A percentile compares a stretch with the other conserved stretches of the same genome.
phyloP scores from a whole-genome alignment of 2,888 invertebrate genomes.

The Drosophila trichaetosa region DNA sequence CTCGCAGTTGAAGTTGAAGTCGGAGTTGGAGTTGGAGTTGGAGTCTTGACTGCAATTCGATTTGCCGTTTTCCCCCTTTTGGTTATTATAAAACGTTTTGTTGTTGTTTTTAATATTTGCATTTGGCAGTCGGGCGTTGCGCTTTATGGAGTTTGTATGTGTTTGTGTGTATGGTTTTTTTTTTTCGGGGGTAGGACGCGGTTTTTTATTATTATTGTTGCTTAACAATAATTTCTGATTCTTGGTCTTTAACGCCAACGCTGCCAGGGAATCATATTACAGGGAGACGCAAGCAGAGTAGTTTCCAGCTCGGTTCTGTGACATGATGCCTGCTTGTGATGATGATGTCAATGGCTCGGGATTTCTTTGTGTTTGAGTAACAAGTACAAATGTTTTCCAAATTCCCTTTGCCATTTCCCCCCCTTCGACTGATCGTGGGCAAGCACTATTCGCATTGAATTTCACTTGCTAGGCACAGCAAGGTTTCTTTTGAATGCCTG shows the following conservation, averaged over 20 bases:
- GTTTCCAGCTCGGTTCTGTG: constrained; percentile 21
- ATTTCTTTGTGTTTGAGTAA: constrained; percentile 30
- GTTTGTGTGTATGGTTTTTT: constrained; percentile 3
- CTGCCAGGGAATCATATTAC: constrained; percentile 63
- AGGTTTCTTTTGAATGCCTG: constrained; percentile 35
- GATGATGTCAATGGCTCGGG: constrained; percentile 65
- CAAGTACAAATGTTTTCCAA: constrained; percentile 69
- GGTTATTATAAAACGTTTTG: constrained; percentile 74
- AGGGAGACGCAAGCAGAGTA: constrained; percentile 18
- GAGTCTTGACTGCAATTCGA: constrained; percentile 73
- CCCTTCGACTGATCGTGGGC: constrained; percentile 41
- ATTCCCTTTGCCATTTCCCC: constrained; percentile 28
- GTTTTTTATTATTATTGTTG: constrained; percentile 70
- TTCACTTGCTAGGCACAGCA: constrained; percentile 53
- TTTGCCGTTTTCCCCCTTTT: constrained; percentile 76
- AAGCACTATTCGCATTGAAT: constrained; percentile 70
- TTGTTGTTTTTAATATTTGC: constrained; percentile 70
- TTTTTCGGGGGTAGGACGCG: constrained; percentile 63
- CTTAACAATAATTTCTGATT: constrained; percentile 79
- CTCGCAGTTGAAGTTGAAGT: constrained; percentile 4
- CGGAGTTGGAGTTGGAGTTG: constrained; percentile 3
- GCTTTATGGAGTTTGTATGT: constrained; percentile 57
- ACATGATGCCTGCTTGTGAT: constrained; percentile 32
- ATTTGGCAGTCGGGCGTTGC: constrained; percentile 77
- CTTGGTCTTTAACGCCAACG: constrained; percentile 67